Evolutionary conservation across 53 echinoderm and acorn worm genomes (phyloP).

Genomic region (Antedon mediterranea): DNA sequence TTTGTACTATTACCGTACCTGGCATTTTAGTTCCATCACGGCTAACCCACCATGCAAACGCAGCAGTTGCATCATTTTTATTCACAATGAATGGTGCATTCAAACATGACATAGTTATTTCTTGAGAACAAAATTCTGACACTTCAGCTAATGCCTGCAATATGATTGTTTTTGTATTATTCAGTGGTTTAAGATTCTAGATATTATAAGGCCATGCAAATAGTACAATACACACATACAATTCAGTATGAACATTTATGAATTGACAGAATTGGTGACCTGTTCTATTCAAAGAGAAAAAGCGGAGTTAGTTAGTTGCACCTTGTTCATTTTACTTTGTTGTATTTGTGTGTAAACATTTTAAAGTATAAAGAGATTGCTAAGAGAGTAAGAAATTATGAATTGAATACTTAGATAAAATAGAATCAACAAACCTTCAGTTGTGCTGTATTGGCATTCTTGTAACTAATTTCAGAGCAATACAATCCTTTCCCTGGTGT

Average conservation of each 20-base stretch:
- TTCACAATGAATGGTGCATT: slow-evolving; percentile 2
- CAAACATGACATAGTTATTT: not conserved
- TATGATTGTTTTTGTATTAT: too few relatives aligned
- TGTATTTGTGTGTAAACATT: too few relatives aligned
- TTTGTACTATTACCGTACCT: not conserved
- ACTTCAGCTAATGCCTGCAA: not conserved
- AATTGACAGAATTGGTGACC: too few relatives aligned
- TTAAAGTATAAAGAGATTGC: too few relatives aligned
- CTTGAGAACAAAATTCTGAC: slow-evolving; percentile 1
- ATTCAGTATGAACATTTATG: too few relatives aligned
- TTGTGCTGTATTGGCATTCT: not conserved
- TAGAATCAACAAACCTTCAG: not conserved
- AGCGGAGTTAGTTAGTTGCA: too few relatives aligned
- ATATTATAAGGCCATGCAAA: too few relatives aligned
- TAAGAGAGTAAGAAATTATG: too few relatives aligned
- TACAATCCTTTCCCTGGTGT: not conserved
- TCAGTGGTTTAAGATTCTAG: too few relatives aligned
- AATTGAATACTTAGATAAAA: not conserved
- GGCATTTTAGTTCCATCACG: not conserved
- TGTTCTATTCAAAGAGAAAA: too few relatives aligned
- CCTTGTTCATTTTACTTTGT: too few relatives aligned
- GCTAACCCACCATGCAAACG: not conserved
- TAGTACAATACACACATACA: too few relatives aligned
- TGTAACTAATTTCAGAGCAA: not conserved
- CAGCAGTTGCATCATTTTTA: not conserved